Conservation (phyloP, 2,888 invertebrate species). For the Lasioglossum morio region DNA sequence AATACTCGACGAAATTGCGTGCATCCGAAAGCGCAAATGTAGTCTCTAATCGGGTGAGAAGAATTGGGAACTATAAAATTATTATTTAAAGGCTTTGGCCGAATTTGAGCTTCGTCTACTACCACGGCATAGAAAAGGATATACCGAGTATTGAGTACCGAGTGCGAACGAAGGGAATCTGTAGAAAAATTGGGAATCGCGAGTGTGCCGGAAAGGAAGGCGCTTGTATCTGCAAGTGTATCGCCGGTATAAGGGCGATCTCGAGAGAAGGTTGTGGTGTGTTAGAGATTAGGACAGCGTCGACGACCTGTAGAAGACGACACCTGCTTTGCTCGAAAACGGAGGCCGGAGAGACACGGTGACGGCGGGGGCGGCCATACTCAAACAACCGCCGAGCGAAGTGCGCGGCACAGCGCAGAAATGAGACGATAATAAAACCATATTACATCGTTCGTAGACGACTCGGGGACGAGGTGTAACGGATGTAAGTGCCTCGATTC, state of each 20-base stretch:
- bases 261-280: conserved; percentile 13
- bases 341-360: conserved; percentile 39
- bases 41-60: conserved; percentile 6
- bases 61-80: conserved; percentile 34
- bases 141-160: conserved; percentile 39
- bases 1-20: conserved; percentile 14
- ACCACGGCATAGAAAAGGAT: conserved; percentile 60
- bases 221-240: conserved; percentile 24
- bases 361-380: conserved; percentile 78
- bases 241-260: conserved; percentile 20
- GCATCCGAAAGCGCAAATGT: not conserved
- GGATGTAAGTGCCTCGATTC: conserved; percentile 39
- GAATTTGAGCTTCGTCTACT: conserved; percentile 52
- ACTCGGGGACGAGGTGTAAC: conserved; percentile 49
- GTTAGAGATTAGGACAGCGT: conserved; percentile 29
- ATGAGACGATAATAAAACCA: conserved; percentile 70
- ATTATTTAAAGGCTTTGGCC: conserved; percentile 45
- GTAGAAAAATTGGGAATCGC: conserved; percentile 40
- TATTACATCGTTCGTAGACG: conserved; percentile 50
- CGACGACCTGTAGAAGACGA: conserved; percentile 56
- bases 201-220: conserved; percentile 37
- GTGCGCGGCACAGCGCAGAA: conserved; percentile 69
- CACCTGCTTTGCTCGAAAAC: conserved; percentile 56
- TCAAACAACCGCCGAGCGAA: conserved; percentile 81
- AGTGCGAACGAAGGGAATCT: conserved; percentile 41